phyloP scores from a whole-genome alignment of 2,797 vertebrate species.

The Anomalospiza imberbis region DNA sequence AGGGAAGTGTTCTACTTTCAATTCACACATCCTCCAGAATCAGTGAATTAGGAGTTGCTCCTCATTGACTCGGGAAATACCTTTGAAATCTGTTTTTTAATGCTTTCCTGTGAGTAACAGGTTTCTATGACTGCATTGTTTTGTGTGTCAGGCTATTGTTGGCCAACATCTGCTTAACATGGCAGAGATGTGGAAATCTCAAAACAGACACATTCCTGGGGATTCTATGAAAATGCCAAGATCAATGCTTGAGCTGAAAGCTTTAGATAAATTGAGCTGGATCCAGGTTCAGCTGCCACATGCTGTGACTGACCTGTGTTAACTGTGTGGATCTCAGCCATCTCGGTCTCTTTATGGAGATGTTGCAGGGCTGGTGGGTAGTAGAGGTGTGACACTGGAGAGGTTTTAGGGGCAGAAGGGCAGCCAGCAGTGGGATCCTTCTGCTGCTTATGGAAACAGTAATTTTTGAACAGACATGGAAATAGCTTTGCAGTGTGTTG shows the following conservation, averaged over 20 bases:
- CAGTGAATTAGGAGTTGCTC: not conserved
- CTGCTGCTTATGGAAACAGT: not conserved
- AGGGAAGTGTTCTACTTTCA: not conserved
- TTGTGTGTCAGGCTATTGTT: not conserved
- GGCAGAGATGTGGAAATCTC: not conserved
- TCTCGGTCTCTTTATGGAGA: fast-evolving
- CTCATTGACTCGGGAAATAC: not conserved
- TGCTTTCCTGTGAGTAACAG: not conserved
- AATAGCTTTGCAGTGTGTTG: not conserved
- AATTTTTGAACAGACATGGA: not conserved
- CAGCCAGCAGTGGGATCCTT: fast-evolving
- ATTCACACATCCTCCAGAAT: not conserved
- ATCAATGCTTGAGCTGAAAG: not conserved
- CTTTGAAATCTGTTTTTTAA: not conserved
- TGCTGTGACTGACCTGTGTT: fast-evolving
- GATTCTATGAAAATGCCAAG: not conserved
- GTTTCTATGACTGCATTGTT: not conserved
- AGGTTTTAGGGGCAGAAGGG: not conserved
- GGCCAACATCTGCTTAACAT: not conserved
- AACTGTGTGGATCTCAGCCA: not conserved
- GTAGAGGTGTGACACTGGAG: not conserved
- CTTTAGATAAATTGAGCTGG: not conserved
- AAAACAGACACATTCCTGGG: not conserved
- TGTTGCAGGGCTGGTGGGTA: not conserved
- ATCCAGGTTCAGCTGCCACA: not conserved